A percentile compares a stretch with the other conserved stretches of the same genome.
Evolutionary conservation across 2,797 vertebrate genomes (phyloP).

Genomic region (Enteromius thamalakanensis): DNA sequence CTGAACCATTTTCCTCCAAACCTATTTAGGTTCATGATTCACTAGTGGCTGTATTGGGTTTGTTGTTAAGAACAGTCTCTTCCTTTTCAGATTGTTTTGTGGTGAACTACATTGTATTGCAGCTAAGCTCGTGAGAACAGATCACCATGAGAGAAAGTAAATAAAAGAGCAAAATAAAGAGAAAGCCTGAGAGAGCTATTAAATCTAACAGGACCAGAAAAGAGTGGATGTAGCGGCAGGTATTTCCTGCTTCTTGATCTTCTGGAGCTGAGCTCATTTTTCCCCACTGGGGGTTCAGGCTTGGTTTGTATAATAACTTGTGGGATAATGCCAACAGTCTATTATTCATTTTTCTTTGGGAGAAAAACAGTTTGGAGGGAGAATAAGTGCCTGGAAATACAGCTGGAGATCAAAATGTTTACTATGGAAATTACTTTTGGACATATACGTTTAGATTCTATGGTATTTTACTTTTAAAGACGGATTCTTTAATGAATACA

Average conservation of each 20-base stretch:
- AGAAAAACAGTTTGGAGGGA: neutral
- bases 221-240: slow-evolving; percentile 66
- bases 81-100: slow-evolving; percentile 12
- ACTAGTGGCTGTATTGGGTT: slow-evolving; percentile 63
- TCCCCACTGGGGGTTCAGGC: slow-evolving; percentile 67
- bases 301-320: slow-evolving; percentile 68
- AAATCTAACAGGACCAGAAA: slow-evolving; percentile 70
- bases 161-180: slow-evolving; percentile 36
- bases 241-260: slow-evolving; percentile 82
- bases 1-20: slow-evolving; percentile 68
- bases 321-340: slow-evolving; percentile 74
- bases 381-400: neutral
- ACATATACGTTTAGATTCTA: neutral
- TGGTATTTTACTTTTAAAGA: neutral
- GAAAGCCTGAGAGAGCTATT: slow-evolving; percentile 70
- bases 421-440: neutral
- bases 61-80: slow-evolving; percentile 44
- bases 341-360: slow-evolving; percentile 71
- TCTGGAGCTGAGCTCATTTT: slow-evolving; percentile 67
- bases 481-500: neutral
- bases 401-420: slow-evolving; percentile 10
- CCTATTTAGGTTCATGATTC: slow-evolving; percentile 72
- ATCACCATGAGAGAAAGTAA: slow-evolving; percentile 62
- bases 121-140: slow-evolving; percentile 61
- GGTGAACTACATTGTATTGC: slow-evolving; percentile 52